phyloP scores from a whole-genome alignment of 2,888 invertebrate species.

The Andrena bicolor region DNA sequence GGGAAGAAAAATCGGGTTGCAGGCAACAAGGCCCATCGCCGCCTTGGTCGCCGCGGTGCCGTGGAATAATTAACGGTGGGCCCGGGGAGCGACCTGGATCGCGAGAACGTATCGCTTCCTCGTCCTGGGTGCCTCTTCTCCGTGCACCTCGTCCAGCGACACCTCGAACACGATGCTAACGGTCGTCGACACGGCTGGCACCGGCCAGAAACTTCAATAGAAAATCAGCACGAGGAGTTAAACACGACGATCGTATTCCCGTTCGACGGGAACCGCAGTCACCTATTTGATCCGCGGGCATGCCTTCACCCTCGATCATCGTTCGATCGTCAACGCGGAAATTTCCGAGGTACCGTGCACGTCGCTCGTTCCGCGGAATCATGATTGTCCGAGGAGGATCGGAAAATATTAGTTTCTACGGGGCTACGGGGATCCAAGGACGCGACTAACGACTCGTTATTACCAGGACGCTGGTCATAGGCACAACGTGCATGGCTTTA shows the following conservation, averaged over 20 bases:
- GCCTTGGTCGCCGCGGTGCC: conserved; percentile 70
- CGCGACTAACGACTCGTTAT: conserved; percentile 45
- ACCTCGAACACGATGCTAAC: conserved; percentile 74
- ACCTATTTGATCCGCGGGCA: conserved; percentile 5
- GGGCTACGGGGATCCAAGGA: conserved; percentile 7
- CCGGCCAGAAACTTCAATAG: conserved; percentile 48
- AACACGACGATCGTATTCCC: conserved; percentile 39
- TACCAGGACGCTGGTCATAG: conserved; percentile 21
- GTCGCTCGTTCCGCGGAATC: conserved; percentile 11
- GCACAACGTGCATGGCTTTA: conserved; percentile 37
- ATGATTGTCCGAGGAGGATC: conserved; percentile 36
- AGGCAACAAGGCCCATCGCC: conserved; percentile 56
- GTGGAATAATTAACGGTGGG: conserved; percentile 82
- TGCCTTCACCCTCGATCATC: conserved; percentile 20
- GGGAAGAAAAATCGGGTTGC: conserved; percentile 68
- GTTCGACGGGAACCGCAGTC: conserved; percentile 11
- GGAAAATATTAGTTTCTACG: conserved; percentile 36
- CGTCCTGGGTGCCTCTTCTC: conserved; percentile 60
- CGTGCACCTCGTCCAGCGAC: conserved; percentile 48
- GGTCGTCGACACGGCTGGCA: conserved; percentile 63
- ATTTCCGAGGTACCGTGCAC: conserved; percentile 13
- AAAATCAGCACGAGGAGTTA: conserved; percentile 49
- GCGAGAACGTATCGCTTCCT: conserved; percentile 75
- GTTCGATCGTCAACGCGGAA: conserved; percentile 22
- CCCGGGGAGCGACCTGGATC: conserved; percentile 76